phyloP scores from a whole-genome alignment of 1,140 invertebrate genomes.

The Leptinotarsa lineolata region DNA sequence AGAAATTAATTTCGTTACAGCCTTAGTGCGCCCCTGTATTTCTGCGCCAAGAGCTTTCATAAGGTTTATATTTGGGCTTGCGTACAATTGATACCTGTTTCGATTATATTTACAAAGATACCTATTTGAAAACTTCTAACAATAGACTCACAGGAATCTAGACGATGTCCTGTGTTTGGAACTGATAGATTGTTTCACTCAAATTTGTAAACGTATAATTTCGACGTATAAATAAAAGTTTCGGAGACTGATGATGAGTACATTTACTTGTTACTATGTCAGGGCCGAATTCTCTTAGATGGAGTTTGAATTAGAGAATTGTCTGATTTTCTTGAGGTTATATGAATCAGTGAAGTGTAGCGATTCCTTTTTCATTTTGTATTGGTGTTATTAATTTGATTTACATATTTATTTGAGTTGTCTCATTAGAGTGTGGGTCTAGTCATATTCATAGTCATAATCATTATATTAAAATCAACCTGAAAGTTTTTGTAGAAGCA shows the following conservation, averaged over 20 bases:
- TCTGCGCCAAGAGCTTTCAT: neutral
- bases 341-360: too few relatives aligned
- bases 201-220: neutral
- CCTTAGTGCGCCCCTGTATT: neutral
- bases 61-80: neutral
- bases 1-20: slow-evolving; percentile 7
- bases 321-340: too few relatives aligned
- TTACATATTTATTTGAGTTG: too few relatives aligned
- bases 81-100: neutral
- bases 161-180: neutral
- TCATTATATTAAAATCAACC: too few relatives aligned
- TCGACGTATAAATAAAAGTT: slow-evolving; percentile 7
- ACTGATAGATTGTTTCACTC: slow-evolving; percentile 8
- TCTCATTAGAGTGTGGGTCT: too few relatives aligned
- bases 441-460: too few relatives aligned
- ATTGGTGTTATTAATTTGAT: too few relatives aligned
- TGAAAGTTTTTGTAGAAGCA: too few relatives aligned
- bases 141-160: slow-evolving; percentile 6
- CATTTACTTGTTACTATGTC: too few relatives aligned
- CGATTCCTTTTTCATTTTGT: too few relatives aligned
- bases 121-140: neutral
- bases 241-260: slow-evolving; percentile 1
- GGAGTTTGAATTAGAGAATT: too few relatives aligned
- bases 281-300: too few relatives aligned
- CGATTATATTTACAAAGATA: neutral